Percentiles rank a stretch among this genome's conserved stretches.
Conservation (phyloP, 2,113 vertebrate species). For the Tachysurus vachellii region DNA sequence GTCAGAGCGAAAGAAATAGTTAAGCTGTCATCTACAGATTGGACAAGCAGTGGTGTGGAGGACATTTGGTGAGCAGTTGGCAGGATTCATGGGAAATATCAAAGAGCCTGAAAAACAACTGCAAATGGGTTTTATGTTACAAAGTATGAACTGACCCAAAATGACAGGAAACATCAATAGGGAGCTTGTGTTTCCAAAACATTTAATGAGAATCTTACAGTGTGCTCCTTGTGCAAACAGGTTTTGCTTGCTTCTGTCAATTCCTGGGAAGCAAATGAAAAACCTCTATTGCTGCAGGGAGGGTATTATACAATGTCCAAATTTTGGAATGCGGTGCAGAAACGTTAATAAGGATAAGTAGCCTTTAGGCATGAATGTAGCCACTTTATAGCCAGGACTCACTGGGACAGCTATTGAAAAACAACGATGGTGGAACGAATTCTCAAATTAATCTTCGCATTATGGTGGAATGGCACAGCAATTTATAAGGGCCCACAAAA, state of each 20-base stretch:
- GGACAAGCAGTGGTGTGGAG: constrained; percentile 63
- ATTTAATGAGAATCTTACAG: constrained; percentile 56
- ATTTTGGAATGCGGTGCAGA: constrained; percentile 27
- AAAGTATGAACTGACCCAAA: constrained; percentile 68
- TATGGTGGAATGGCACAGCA: constrained; percentile 38
- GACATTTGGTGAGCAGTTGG: constrained; percentile 64
- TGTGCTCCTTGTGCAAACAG: constrained; percentile 37
- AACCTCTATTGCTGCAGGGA: constrained; percentile 1
- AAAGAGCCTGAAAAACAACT: constrained; percentile 71
- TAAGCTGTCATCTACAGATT: constrained; percentile 73
- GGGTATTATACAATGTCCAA: constrained; percentile 33
- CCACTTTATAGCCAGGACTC: constrained; percentile 31
- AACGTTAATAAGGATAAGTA: constrained; percentile 33
- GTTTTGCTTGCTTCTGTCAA: background rate
- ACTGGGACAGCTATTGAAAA: constrained; percentile 31
- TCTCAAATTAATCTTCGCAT: constrained; percentile 49
- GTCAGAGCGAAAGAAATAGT: constrained; percentile 66
- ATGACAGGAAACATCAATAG: constrained; percentile 67
- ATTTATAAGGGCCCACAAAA: constrained; percentile 42
- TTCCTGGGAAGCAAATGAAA: constrained; percentile 36
- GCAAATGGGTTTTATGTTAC: constrained; percentile 68
- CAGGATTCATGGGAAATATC: constrained; percentile 65
- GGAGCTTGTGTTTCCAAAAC: constrained; percentile 56
- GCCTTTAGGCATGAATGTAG: constrained; percentile 37
- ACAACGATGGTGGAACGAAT: constrained; percentile 42